Percentiles rank a stretch among this genome's conserved stretches.
Conservation (phyloP, 2,113 vertebrate species). For the Poecilia latipinna region DNA sequence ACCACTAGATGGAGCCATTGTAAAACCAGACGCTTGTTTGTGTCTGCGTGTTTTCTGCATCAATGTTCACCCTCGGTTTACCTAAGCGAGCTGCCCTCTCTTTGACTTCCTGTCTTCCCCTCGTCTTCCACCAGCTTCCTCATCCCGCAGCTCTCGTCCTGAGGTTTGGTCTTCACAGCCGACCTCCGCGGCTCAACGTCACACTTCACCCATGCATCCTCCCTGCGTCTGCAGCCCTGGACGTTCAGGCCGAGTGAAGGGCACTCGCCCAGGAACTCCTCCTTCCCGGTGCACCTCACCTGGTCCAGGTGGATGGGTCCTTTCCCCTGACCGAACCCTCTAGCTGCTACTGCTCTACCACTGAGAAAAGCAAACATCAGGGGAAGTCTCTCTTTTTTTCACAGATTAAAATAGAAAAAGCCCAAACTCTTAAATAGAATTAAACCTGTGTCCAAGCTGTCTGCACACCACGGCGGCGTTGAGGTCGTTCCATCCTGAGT, state of each 20-base stretch:
- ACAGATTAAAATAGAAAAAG: not conserved
- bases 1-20: not conserved
- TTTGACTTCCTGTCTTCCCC: slow-evolving; percentile 80
- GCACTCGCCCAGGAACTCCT: slow-evolving; percentile 84
- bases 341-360: slow-evolving; percentile 80
- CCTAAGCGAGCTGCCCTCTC: slow-evolving; percentile 78
- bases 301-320: slow-evolving; percentile 86
- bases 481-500: slow-evolving; percentile 82
- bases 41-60: not conserved
- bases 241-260: slow-evolving; percentile 74
- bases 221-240: slow-evolving; percentile 83
- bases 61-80: slow-evolving; percentile 12
- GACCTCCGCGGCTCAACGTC: slow-evolving; percentile 73
- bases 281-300: slow-evolving; percentile 87
- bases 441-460: slow-evolving; percentile 82
- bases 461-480: slow-evolving; percentile 82
- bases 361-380: slow-evolving; percentile 60
- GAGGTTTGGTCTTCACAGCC: slow-evolving; percentile 18
- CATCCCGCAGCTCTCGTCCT: slow-evolving; percentile 75
- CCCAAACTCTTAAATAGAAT: not conserved
- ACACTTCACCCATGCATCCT: slow-evolving; percentile 87
- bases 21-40: not conserved
- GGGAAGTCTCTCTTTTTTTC: not conserved
- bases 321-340: slow-evolving; percentile 85
- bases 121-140: slow-evolving; percentile 76